These are phyloP conservation scores for Agrenia bidenticulata DNA, from an alignment of 2,888 invertebrate species.

Conservation along the genomic window DNA sequence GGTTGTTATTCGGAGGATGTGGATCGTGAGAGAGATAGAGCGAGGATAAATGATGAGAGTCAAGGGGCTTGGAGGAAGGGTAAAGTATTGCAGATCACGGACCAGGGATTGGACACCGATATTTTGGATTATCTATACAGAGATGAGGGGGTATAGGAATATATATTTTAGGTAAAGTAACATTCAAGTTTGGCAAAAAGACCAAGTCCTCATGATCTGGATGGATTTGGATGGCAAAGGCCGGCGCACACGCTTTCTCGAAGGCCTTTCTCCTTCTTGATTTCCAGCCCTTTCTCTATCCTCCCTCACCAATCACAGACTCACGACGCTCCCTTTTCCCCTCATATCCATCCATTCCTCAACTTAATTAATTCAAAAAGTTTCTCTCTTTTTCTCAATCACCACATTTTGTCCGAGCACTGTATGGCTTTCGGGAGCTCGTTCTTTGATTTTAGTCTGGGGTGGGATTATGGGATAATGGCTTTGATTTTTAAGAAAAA, in stretches of 20 bases:
- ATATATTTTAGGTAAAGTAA: background rate
- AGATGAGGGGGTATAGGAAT: background rate
- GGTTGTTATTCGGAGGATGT: too few relatives aligned
- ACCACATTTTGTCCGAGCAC: constrained; percentile 17
- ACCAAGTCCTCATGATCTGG: constrained; percentile 16
- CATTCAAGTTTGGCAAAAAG: constrained; percentile 13
- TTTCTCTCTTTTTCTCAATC: background rate
- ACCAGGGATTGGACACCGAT: background rate
- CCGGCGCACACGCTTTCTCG: constrained; percentile 48
- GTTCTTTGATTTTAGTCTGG: too few relatives aligned
- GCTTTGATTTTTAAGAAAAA: too few relatives aligned
- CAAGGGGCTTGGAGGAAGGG: background rate
- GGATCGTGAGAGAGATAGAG: too few relatives aligned
- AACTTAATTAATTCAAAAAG: background rate
- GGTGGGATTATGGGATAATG: too few relatives aligned
- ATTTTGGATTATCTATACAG: background rate
- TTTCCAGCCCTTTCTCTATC: constrained; percentile 47
- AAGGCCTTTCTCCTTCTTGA: constrained; percentile 41
- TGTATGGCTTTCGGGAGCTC: too few relatives aligned
- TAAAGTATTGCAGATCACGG: constrained; percentile 5
- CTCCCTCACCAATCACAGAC: constrained; percentile 42
- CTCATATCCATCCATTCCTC: background rate
- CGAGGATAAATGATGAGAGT: background rate
- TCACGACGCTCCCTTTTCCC: background rate
- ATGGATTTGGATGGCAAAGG: constrained; percentile 33